Evolutionary conservation across 1,140 invertebrate species (phyloP).

Genomic region (silkworm (Bombyx mori)): ASM3026992v2 NC_085130.1:17592001-17592500

Average conservation of each 20-base stretch:
- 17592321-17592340: no score
- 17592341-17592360: no score
- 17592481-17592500: no score
- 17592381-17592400: no score
- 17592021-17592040: conserved; percentile 57
- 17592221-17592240: conserved; percentile 50
- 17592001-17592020: conserved; percentile 34
- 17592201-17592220: conserved; percentile 68
- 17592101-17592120: conserved; percentile 24
- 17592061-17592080: conserved; percentile 67
- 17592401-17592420: no score
- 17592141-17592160: conserved; percentile 24
- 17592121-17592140: conserved; percentile 25
- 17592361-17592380: no score
- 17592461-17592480: no score
- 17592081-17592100: conserved; percentile 15
- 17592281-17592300: no score
- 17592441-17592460: no score
- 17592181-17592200: conserved; percentile 59
- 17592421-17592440: no score
- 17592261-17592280: not conserved
- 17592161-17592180: conserved; percentile 15
- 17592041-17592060: conserved; percentile 52
- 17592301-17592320: no score
- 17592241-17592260: conserved; percentile 34